phyloP scores from a whole-genome alignment of 2,113 vertebrate species.

The Oncorhynchus keta region DNA sequence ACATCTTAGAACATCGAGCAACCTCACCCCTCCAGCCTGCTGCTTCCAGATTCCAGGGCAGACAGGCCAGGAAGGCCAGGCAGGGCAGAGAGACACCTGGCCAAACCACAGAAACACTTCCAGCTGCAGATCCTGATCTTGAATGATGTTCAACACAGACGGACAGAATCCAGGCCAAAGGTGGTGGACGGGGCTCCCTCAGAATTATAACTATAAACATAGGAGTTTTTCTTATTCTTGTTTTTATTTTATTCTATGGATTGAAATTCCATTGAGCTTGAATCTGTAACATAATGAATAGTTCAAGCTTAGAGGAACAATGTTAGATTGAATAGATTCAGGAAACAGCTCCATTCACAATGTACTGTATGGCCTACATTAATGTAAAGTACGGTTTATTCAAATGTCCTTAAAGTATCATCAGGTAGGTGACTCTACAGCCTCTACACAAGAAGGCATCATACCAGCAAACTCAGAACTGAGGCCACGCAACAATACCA shows the following conservation, averaged over 20 bases:
- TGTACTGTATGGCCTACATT: too few species aligned
- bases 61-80: conserved; percentile 62
- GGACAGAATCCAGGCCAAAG: conserved; percentile 73
- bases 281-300: background rate
- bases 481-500: background rate
- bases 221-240: background rate
- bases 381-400: background rate
- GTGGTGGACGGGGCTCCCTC: conserved; percentile 55
- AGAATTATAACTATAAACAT: background rate
- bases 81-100: conserved; percentile 70
- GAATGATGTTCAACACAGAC: conserved; percentile 48
- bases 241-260: background rate
- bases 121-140: conserved; percentile 54
- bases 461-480: background rate
- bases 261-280: background rate
- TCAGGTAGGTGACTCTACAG: background rate
- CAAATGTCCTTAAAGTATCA: background rate
- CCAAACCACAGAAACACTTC: conserved; percentile 74
- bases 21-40: conserved; percentile 28
- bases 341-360: background rate
- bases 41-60: conserved; percentile 58
- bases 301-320: too few species aligned
- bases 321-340: background rate
- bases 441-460: background rate
- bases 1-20: conserved; percentile 61